Base-by-base conservation (phyloP, 2,888 invertebrate species). In the Chloroclystis v-ata region DNA sequence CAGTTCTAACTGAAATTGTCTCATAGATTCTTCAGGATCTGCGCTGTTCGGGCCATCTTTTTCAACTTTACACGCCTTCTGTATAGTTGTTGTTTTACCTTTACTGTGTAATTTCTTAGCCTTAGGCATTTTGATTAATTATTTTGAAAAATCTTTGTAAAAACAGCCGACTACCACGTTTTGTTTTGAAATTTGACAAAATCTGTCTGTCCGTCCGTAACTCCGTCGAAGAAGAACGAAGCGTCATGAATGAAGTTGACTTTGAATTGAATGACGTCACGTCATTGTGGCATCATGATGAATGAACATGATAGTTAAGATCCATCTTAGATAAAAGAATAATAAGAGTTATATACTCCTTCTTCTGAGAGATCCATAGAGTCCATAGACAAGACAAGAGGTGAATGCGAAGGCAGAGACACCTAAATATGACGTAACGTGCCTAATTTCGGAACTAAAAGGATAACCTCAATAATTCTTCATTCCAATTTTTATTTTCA, bases 1-100 rank as follows among this genome's bases (percentile, higher is more conserved):
- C 4, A 95, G 75, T 74, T 95, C 94, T n/a, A 93, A 60, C 72
- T 94, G 92, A 65, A 94, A 93, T 68, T 92, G 92, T 70, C 91
- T 84, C 52, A 90, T 84, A 0, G 87, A 78, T 78, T 93, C 90
- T 43, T 83, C 84, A 1, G 77, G 73, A 44, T 80, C 75, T 14
- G 54, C 57, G 37, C 63, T 65, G 11, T 77, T 73, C 5, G 70
- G 51, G 12, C 54, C 61, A 30, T 75, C 74, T 55, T 71, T 76
- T 37, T 79, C 78, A 8, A 68, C 61, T 61, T 78, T 82, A 47
- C 66, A 75, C 13, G 75, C 65, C 53, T 87, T 87, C 57, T 86
- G 84, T 12, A 85, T 67, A 4, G 82, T 72, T 29, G 59, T 78
- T 8, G 81, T 60, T 62, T 81, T 84, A n/a, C 81, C 82, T 54